Base-by-base conservation (phyloP, 2,113 vertebrate species). In the Semicossyphus pulcher region DNA sequence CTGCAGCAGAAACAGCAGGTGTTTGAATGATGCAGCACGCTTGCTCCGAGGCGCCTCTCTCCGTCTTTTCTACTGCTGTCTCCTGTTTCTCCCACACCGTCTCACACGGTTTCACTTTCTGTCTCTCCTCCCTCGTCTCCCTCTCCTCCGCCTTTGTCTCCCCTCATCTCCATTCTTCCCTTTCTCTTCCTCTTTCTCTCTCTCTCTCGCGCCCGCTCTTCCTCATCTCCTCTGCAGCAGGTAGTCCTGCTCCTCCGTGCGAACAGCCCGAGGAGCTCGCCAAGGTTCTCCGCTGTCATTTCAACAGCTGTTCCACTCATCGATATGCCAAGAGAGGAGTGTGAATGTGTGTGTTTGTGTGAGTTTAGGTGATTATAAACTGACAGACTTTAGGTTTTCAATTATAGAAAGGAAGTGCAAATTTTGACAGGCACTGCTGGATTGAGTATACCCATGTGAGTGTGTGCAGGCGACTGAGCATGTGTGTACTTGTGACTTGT, bases 281-380 rank as follows among this genome's bases (percentile, higher is more conserved):
- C 80, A 20, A 26, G 78, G 51, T 76, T 80, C 86, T 47, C 56
- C 16, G 49, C 76, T 77, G 83, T 81, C 74, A 53, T 51, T 69
- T 78, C 16, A 78, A 59, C 80, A 83, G 83, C 84, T 83, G 87
- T 49, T 87, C 56, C 69, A 18, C 84, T 86, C 71, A 65, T 68
- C 10, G 44, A 71, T 65, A 68, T 65, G 76, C 78, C 67, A 44
- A 47, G 47, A 77, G 66, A 76, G 26, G 63, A 52, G 61, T 51
- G 49, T 59, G 47, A 16, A 47, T 44, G 41, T 31, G 44, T 44
- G 39, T 25, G 63, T 68, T 18, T 45, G 45, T 58, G 36, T 71
- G 53, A 11, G 44, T n/a, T n/a, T n/a, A 69, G 58, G 65, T 75
- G 72, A 78, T 76, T 69, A 68, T 72, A 68, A 73, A 62, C 58